Evolutionary conservation across 2,888 invertebrate genomes (phyloP).

Genomic region (Drosophila rubida): DNA sequence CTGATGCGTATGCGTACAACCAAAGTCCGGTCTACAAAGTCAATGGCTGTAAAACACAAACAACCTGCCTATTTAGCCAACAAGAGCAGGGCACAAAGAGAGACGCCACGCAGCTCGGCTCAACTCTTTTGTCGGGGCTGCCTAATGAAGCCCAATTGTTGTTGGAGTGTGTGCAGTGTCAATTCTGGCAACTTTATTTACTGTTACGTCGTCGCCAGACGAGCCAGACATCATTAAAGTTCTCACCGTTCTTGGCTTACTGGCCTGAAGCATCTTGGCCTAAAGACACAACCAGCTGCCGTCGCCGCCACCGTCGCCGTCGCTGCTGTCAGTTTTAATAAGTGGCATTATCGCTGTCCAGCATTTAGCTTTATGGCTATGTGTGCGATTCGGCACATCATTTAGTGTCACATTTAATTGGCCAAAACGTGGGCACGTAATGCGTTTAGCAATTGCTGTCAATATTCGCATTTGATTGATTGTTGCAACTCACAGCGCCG

Average conservation of each 20-base stretch:
- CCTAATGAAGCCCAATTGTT: constrained; percentile 57
- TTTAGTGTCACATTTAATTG: constrained; percentile 44
- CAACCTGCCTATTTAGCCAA: constrained; percentile 40
- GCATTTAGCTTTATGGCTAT: constrained; percentile 25
- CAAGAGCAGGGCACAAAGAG: neutral
- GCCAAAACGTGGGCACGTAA: constrained; percentile 1
- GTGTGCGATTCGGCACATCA: constrained; percentile 14
- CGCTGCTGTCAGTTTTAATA: constrained; percentile 38
- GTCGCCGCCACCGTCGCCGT: neutral
- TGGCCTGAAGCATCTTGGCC: constrained; percentile 4
- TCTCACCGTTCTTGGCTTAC: constrained; percentile 16
- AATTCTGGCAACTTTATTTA: constrained; percentile 39
- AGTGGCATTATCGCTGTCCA: constrained; percentile 33
- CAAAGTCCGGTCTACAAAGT: constrained; percentile 69
- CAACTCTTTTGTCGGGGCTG: constrained; percentile 9
- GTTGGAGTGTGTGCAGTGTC: constrained; percentile 17
- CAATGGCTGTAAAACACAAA: constrained; percentile 65
- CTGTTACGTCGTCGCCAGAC: constrained; percentile 34
- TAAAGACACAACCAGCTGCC: neutral
- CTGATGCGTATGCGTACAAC: constrained; percentile 70
- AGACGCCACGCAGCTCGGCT: neutral
- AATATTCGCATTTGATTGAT: neutral
- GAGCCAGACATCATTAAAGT: constrained; percentile 25
- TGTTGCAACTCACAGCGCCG: neutral
- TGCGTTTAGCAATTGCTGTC: neutral